Conservation (phyloP, 1,140 invertebrate species). For the Zaprionus africanus region DNA sequence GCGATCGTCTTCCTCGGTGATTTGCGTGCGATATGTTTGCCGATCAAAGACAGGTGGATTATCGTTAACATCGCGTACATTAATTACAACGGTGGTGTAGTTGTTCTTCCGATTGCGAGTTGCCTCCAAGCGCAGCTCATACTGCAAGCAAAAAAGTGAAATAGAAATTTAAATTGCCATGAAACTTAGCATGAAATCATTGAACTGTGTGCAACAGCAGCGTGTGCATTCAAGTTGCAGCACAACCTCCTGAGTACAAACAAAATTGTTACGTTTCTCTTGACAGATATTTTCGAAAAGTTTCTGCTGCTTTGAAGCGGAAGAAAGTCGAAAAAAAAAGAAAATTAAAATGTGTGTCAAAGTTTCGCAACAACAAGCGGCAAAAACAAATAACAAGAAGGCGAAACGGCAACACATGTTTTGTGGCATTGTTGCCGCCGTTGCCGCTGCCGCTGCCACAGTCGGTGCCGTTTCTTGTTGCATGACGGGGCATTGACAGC, state of each 20-base stretch:
- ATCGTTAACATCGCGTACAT: slow-evolving; percentile 88
- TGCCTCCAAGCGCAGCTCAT: slow-evolving; percentile 87
- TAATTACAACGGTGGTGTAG: slow-evolving; percentile 88
- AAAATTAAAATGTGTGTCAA: slow-evolving; percentile 24
- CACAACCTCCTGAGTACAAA: background rate
- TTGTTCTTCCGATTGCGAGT: slow-evolving; percentile 88
- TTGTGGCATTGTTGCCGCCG: slow-evolving; percentile 57
- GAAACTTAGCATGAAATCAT: background rate
- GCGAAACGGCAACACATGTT: slow-evolving; percentile 67
- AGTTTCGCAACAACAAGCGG: slow-evolving; percentile 18
- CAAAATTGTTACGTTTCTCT: slow-evolving; percentile 31
- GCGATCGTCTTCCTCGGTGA: slow-evolving; percentile 88
- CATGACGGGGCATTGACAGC: slow-evolving; percentile 66
- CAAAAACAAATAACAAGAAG: slow-evolving; percentile 18
- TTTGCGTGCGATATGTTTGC: slow-evolving; percentile 88
- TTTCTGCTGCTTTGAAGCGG: slow-evolving; percentile 21
- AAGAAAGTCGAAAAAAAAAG: slow-evolving; percentile 3
- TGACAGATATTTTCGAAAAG: slow-evolving; percentile 37
- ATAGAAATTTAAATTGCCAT: slow-evolving; percentile 7
- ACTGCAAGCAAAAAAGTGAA: slow-evolving; percentile 82
- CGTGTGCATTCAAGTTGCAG: slow-evolving; percentile 2
- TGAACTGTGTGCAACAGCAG: background rate
- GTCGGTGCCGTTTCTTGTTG: slow-evolving; percentile 53
- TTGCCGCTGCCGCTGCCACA: background rate
- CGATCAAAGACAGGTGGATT: slow-evolving; percentile 88